Evolutionary conservation across 1,140 invertebrate species (phyloP), one percentile per base, ranked within the genome.

Genomic region (Sinella curviseta): DNA sequence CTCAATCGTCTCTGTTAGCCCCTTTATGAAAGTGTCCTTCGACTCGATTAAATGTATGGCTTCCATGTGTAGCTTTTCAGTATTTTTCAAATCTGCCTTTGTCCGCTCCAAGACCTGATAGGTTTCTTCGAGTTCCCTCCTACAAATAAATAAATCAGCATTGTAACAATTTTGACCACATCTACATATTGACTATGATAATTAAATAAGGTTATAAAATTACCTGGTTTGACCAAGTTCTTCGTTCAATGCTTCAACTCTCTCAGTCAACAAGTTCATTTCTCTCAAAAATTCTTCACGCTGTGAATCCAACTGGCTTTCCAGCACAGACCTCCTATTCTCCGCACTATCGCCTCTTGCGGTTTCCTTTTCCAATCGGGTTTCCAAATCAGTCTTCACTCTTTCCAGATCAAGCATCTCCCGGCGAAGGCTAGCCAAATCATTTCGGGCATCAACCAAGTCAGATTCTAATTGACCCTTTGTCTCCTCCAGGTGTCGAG

Each of bases 301-400:
- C 31, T 93, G 86, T 0, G 92, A 90, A 0, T 93, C 92, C 0
- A 94, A 84, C 74, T 93, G 89, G 84, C 94, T 93, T 87, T 93
- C 91, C 20, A 90, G 82, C 30, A 83, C 54, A 16, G 74, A 75
- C 28, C 77, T 77, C 76, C 70, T 55, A 57, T 79, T 81, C 34
- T 84, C 81, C 20, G 81, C 76, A 17, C 60, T 74, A 73, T 83
- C 83, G 30, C 55, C 80, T 65, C 81, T 35, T 16, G 78, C 70
- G 4, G 78, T 80, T 67, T 77, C 54, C 57, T 81, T 81, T 60
- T 84, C 83, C n/a, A 83, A 55, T 31, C 81, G 78, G 8, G 54
- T 77, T 76, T 84, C 82, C 16, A 81, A 26, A 67, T 84, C 81
- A n/a, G 80, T 84, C 57, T 81, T 34, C 1, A 90, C 90, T 86